Evolutionary conservation across 2,113 vertebrate genomes (phyloP), one percentile per base, ranked within the genome.

Genomic region (Amblyornis subalaris): DNA sequence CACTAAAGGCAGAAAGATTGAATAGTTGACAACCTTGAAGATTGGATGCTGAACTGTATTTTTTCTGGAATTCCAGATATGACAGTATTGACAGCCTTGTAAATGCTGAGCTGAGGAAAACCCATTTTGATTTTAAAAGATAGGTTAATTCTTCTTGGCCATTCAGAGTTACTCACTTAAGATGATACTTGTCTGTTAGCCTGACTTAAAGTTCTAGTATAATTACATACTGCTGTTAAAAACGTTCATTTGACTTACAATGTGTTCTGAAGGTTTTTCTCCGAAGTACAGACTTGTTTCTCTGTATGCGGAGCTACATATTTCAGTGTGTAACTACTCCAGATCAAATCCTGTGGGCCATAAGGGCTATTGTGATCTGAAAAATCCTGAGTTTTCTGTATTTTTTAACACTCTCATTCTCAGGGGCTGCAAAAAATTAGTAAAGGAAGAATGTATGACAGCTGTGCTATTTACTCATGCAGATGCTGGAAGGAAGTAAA

Each of bases 381-480:
- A 78, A 61, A 71, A 50, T 6, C 1, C 1, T 29, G 31, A 57
- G 16, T 60, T 72, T 51, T 14, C 4, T 51, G 4, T 75, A 8
- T 53, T 91, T 55, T 85, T 57, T 66, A 85, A 45, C 3, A 14
- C 11, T 0, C 4, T 54, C 2, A 11, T 85, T 51, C 22, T 67
- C 33, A 21, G 10, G 3, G 4, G 2, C 18, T 23, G 4, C 51
- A 31, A 77, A 82, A 76, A 84, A 54, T 14, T 2, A 14, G 33
- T 81, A 33, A 84, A 83, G 12, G 21, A 62, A 47, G 23, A 88
- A 23, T 15, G 0, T 65, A 4, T 48, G 17, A n/a, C 40, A 70
- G 0, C 8, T 65, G 4, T 36, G 42, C 5, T 45, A 1, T 53
- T 79, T 83, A 42, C 57, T 35, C 0, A 0, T 35, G 7, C 19